Evolutionary conservation across 2,797 vertebrate species (phyloP).

Genomic region (Pelochelys cantorii): DNA sequence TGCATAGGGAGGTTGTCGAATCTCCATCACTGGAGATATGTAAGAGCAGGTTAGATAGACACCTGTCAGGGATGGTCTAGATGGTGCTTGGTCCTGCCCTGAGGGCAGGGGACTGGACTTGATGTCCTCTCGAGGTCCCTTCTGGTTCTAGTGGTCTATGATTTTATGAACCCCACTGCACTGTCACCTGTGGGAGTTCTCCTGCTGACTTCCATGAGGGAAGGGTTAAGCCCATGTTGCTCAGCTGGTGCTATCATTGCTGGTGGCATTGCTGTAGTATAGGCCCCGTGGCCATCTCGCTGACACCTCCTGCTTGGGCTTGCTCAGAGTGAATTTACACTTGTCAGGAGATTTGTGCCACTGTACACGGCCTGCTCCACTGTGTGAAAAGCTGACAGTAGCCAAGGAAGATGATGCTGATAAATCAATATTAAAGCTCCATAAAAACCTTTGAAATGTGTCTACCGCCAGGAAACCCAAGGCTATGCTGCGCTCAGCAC

Average conservation of each 20-base stretch:
- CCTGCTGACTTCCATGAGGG: neutral
- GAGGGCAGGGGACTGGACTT: too few relatives aligned
- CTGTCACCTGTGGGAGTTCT: neutral
- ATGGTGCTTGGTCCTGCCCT: too few relatives aligned
- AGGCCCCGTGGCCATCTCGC: neutral
- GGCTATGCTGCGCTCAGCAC: neutral
- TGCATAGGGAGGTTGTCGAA: too few relatives aligned
- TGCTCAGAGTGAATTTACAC: neutral
- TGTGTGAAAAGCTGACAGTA: neutral
- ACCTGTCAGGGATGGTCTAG: too few relatives aligned
- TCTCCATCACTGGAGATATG: too few relatives aligned
- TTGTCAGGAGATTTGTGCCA: neutral
- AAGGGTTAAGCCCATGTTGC: neutral
- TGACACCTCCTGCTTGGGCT: neutral
- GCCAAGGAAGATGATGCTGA: neutral
- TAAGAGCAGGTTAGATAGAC: too few relatives aligned
- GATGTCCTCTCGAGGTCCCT: too few relatives aligned
- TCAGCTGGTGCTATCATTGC: neutral
- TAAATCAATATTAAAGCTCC: neutral
- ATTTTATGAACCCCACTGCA: neutral
- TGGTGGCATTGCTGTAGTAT: neutral
- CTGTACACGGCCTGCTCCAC: neutral
- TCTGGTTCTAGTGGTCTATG: too few relatives aligned
- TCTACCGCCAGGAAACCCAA: neutral
- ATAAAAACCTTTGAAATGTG: neutral